Percentiles rank a stretch among this genome's conserved stretches.
Evolutionary conservation across 2,797 vertebrate genomes (phyloP).

Genomic region (Gobionotothen gibberifrons): DNA sequence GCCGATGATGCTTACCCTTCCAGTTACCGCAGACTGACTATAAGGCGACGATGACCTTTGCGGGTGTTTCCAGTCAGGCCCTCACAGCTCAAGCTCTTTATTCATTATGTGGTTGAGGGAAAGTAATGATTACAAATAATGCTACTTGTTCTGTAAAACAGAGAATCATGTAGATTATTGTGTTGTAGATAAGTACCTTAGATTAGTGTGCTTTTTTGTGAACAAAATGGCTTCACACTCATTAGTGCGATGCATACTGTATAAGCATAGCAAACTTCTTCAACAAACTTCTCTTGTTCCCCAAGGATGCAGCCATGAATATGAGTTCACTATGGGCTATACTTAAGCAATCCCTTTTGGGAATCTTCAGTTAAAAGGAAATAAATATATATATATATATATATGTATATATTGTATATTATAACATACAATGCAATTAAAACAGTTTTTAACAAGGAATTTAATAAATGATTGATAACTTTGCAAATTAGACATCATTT

Average conservation of each 20-base stretch:
- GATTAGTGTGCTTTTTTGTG: background rate
- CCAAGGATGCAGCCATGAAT: conserved; percentile 27
- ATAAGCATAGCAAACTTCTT: conserved; percentile 18
- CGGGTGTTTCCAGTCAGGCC: conserved; percentile 50
- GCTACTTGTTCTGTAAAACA: too few species aligned
- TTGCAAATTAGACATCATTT: conserved; percentile 3
- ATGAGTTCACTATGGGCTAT: conserved; percentile 8
- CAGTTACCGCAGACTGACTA: conserved; percentile 56
- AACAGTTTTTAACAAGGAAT: background rate
- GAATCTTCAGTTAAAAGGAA: conserved; percentile 2
- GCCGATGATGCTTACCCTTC: conserved; percentile 52
- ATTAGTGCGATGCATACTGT: background rate
- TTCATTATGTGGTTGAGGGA: conserved; percentile 23
- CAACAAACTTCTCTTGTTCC: conserved; percentile 24
- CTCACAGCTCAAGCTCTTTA: conserved; percentile 35
- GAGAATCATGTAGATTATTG: too few species aligned
- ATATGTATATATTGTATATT: too few species aligned
- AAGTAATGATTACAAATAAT: background rate
- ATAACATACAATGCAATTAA: conserved; percentile 15
- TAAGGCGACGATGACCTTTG: conserved; percentile 74
- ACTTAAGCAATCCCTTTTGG: conserved; percentile 28
- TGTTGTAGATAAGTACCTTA: too few species aligned
- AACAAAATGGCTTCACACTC: background rate
- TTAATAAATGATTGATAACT: conserved; percentile 23
- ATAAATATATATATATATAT: background rate